These are phyloP conservation scores for Progne subis DNA, from an alignment of 2,113 vertebrate genomes.

Conservation along the genomic window DNA sequence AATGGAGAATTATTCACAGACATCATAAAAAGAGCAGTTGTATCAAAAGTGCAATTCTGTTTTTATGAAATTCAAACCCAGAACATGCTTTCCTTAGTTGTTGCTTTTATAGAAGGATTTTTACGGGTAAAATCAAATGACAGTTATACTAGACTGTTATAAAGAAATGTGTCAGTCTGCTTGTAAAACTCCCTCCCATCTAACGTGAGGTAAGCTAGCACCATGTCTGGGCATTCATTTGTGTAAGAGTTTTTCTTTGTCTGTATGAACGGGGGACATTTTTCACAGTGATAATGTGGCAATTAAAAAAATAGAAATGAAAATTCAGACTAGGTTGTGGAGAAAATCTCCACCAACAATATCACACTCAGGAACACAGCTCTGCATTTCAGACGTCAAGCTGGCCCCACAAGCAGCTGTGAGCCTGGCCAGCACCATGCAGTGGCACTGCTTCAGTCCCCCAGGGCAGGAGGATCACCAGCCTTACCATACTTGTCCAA, in stretches of 20 bases:
- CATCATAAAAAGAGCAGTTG: constrained; percentile 66
- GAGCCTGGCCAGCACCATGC: neutral
- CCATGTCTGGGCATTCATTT: neutral
- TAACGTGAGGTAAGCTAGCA: neutral
- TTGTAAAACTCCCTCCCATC: constrained; percentile 52
- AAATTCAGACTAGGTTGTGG: neutral
- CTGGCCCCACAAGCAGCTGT: neutral
- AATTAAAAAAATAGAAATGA: neutral
- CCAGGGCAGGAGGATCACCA: neutral
- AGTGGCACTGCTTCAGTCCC: neutral
- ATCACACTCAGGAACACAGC: neutral
- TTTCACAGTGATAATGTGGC: neutral
- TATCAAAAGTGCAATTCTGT: constrained; percentile 66
- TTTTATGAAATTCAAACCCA: constrained; percentile 70
- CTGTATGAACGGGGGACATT: neutral
- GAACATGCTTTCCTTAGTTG: constrained; percentile 62
- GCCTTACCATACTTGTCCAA: neutral
- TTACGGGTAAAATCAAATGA: constrained; percentile 69
- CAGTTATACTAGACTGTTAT: constrained; percentile 55
- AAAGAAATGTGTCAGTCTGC: constrained; percentile 54
- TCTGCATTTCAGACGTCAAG: neutral
- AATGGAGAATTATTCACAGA: constrained; percentile 70
- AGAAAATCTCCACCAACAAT: neutral
- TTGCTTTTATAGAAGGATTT: constrained; percentile 64
- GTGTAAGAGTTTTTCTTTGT: neutral